Evolutionary conservation across 2,888 invertebrate genomes (phyloP).

Genomic region (Mythimna vitellina): DNA sequence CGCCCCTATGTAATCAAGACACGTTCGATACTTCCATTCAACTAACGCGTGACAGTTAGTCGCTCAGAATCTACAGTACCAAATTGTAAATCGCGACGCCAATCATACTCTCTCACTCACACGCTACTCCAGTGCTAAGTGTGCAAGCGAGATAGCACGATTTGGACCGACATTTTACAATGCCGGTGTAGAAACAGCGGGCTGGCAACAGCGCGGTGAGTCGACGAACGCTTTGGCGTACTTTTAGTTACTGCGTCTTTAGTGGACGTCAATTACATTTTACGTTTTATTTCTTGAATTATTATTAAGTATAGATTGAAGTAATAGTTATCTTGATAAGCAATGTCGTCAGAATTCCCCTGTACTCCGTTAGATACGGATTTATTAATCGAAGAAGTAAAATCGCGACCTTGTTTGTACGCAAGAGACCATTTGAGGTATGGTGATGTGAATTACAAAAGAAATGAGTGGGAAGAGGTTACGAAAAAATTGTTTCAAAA

Average conservation of each 20-base stretch:
- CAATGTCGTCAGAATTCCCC: constrained; percentile 6
- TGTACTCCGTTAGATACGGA: constrained; percentile 14
- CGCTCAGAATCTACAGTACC: not conserved
- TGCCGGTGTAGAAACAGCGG: not conserved
- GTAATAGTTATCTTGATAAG: not conserved
- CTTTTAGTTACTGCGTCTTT: constrained; percentile 27
- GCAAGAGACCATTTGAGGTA: constrained; percentile 1
- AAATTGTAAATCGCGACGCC: constrained; percentile 10
- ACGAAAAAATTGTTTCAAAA: constrained; percentile 9
- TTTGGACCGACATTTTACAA: not conserved
- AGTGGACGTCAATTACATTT: not conserved
- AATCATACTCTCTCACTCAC: not conserved
- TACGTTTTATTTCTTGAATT: not conserved
- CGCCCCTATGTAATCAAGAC: fast-evolving
- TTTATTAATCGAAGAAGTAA: constrained; percentile 36
- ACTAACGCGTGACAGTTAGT: constrained; percentile 18
- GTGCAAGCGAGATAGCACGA: constrained; percentile 21
- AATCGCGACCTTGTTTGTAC: constrained; percentile 33
- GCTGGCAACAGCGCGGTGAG: constrained; percentile 21
- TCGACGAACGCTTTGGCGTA: not conserved
- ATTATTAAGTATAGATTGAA: not conserved
- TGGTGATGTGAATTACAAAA: constrained; percentile 22
- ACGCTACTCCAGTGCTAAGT: not conserved
- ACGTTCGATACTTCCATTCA: not conserved
- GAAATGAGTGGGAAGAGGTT: constrained; percentile 19